phyloP scores from a whole-genome alignment of 1,140 invertebrate genomes.

The Pogonomyrmex californicus region DNA sequence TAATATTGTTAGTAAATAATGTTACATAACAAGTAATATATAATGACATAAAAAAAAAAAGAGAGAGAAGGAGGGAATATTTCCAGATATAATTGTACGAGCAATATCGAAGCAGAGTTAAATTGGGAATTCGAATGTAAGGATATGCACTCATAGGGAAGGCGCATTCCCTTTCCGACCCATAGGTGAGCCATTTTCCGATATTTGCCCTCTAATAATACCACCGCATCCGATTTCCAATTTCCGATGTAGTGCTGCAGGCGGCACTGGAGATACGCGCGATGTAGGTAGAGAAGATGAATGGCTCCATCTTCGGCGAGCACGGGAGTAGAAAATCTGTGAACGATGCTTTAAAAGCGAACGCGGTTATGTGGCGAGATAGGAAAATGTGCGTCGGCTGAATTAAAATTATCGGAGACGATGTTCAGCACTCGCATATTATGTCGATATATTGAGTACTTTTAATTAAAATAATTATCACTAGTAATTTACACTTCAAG shows the following conservation, averaged over 20 bases:
- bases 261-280: slow-evolving; percentile 46
- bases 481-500: background rate
- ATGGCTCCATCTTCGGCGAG: slow-evolving; percentile 56
- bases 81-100: slow-evolving; percentile 30
- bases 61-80: background rate
- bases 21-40: background rate
- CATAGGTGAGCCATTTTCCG: slow-evolving; percentile 57
- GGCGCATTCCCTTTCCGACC: slow-evolving; percentile 4
- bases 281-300: slow-evolving; percentile 50
- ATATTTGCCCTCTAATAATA: slow-evolving; percentile 71
- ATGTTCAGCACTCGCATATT: background rate
- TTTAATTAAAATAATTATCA: slow-evolving; percentile 45
- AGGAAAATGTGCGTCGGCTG: background rate
- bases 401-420: slow-evolving; percentile 36
- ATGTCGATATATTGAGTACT: background rate
- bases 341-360: slow-evolving; percentile 47
- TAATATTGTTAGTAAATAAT: background rate
- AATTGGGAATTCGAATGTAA: slow-evolving; percentile 34
- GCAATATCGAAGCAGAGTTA: slow-evolving; percentile 10
- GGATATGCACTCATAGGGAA: slow-evolving; percentile 16
- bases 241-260: slow-evolving; percentile 62
- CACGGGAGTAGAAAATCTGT: slow-evolving; percentile 53
- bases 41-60: background rate
- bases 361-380: slow-evolving; percentile 12
- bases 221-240: slow-evolving; percentile 67